phyloP scores from a whole-genome alignment of 2,888 invertebrate genomes.

The Chrysotoxum bicinctum region DNA sequence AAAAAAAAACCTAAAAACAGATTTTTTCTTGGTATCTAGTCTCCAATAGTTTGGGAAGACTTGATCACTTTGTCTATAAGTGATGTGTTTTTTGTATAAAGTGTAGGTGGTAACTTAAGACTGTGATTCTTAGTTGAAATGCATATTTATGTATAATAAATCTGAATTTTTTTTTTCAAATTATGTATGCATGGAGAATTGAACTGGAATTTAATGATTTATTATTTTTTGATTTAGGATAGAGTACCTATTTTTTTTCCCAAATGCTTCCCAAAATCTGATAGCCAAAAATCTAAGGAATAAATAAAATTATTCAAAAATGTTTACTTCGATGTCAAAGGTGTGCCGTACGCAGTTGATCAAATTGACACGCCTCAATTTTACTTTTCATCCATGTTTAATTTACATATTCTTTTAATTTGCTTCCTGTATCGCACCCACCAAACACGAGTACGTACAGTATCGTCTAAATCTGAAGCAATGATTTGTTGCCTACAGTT shows the following conservation, averaged over 20 bases:
- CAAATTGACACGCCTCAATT: constrained; percentile 1
- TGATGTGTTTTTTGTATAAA: no score
- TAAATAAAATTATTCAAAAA: not conserved
- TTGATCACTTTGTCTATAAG: no score
- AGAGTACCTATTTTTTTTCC: not conserved
- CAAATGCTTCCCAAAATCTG: not conserved
- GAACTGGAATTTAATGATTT: not conserved
- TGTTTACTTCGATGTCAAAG: not conserved
- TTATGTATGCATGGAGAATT: no score
- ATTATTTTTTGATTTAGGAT: not conserved
- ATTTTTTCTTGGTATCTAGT: no score
- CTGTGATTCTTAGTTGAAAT: no score
- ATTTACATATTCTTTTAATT: constrained; percentile 15
- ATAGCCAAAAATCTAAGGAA: not conserved
- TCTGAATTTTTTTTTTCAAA: no score
- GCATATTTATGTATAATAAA: no score
- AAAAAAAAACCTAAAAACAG: no score
- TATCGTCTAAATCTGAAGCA: not conserved
- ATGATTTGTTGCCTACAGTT: not conserved
- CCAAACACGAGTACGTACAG: not conserved
- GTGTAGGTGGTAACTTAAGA: no score
- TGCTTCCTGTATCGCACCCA: constrained; percentile 22
- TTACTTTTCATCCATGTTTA: not conserved
- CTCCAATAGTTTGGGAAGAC: no score
- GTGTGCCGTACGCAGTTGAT: constrained; percentile 4